Conservation (phyloP, 2,888 invertebrate species). For the Criorhina ranunculi region DNA sequence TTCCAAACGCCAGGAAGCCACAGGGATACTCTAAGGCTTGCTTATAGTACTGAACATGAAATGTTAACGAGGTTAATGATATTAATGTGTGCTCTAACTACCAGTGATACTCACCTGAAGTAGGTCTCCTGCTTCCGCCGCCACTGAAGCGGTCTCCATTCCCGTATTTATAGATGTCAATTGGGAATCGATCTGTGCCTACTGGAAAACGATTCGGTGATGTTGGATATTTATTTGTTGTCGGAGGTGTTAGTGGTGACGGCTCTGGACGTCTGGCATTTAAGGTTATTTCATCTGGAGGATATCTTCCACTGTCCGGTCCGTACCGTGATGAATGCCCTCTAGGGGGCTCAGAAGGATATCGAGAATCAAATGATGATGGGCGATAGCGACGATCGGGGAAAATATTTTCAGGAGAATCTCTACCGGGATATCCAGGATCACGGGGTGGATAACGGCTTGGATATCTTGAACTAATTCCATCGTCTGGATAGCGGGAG, state of each 20-base stretch:
- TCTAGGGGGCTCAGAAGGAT: constrained; percentile 80
- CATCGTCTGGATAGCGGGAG: constrained; percentile 81
- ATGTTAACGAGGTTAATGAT: constrained; percentile 57
- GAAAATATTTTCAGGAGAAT: constrained; percentile 83
- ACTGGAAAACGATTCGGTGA: constrained; percentile 86
- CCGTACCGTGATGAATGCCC: constrained; percentile 76
- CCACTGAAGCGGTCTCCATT: constrained; percentile 86
- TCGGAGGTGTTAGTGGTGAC: constrained; percentile 85
- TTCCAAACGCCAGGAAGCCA: not conserved
- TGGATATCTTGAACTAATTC: constrained; percentile 78
- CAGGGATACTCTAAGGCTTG: not conserved
- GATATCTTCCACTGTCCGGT: constrained; percentile 79
- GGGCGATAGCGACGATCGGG: constrained; percentile 84
- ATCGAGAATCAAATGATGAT: constrained; percentile 83
- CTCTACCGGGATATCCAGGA: constrained; percentile 82
- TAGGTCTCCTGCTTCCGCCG: constrained; percentile 82
- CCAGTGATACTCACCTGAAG: constrained; percentile 64
- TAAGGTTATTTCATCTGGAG: constrained; percentile 81
- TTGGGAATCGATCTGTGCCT: constrained; percentile 85
- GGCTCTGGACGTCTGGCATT: constrained; percentile 83
- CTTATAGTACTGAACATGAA: constrained; percentile 13
- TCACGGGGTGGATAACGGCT: constrained; percentile 81
- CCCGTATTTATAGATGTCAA: constrained; percentile 85
- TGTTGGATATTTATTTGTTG: constrained; percentile 85
- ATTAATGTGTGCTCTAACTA: constrained; percentile 40